phyloP scores from a whole-genome alignment of 2,113 vertebrate genomes.

The Parus major region DNA sequence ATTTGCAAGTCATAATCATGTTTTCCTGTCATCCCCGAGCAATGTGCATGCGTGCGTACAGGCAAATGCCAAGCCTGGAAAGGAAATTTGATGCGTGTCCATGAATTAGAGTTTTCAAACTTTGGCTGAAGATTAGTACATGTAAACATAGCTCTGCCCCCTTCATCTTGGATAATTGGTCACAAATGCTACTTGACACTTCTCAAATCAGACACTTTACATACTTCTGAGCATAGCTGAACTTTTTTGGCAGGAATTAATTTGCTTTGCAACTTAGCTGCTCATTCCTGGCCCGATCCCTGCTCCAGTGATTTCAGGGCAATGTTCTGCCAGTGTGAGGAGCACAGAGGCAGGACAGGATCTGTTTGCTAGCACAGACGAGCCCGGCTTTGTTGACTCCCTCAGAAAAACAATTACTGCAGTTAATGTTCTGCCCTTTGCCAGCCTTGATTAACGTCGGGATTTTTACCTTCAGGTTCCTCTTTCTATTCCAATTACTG shows the following conservation, averaged over 20 bases:
- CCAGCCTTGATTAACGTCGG: not conserved
- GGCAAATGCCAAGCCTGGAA: constrained; percentile 60
- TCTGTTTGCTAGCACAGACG: not conserved
- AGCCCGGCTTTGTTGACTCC: not conserved
- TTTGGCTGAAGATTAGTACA: constrained; percentile 66
- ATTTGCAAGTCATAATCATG: constrained; percentile 32
- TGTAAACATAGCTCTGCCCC: constrained; percentile 73
- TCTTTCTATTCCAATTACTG: not conserved
- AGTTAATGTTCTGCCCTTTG: not conserved
- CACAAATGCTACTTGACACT: constrained; percentile 82
- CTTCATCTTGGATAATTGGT: constrained; percentile 79
- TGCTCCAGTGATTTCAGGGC: constrained; percentile 40
- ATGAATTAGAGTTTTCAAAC: constrained; percentile 62
- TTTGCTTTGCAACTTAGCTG: constrained; percentile 69
- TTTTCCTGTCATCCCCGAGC: constrained; percentile 41
- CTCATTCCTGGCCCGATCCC: constrained; percentile 53
- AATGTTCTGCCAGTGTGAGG: not conserved
- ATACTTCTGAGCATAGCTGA: constrained; percentile 77
- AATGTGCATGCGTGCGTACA: constrained; percentile 43
- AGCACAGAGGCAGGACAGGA: constrained; percentile 33
- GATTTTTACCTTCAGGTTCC: not conserved
- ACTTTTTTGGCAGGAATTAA: constrained; percentile 72
- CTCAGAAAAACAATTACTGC: not conserved
- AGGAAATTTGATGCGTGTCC: constrained; percentile 51
- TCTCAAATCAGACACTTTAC: constrained; percentile 76